These are phyloP conservation scores for Picathartes gymnocephalus DNA, from an alignment of 2,113 vertebrate species.

Conservation along the genomic window DNA sequence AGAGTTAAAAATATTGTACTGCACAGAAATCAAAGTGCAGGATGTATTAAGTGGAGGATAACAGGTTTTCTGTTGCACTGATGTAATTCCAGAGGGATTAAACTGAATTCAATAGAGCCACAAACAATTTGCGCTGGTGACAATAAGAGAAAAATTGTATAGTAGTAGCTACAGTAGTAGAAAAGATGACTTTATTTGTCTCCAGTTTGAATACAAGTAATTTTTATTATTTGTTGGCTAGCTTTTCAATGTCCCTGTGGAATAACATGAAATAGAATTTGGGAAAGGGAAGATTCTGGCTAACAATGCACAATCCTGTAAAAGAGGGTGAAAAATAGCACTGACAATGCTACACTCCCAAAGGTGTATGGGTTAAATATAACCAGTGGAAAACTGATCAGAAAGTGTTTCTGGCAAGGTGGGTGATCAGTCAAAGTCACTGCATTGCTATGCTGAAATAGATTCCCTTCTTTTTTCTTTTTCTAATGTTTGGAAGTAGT, in stretches of 20 bases:
- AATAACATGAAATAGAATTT: neutral
- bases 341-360: neutral
- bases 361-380: neutral
- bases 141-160: neutral
- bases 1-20: neutral
- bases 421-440: neutral
- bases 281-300: constrained; percentile 2
- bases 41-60: neutral
- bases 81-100: neutral
- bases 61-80: neutral
- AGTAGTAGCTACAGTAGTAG: neutral
- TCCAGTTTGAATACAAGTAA: neutral
- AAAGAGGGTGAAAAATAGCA: neutral
- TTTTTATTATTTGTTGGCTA: neutral
- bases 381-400: neutral
- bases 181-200: neutral
- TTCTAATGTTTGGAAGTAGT: neutral
- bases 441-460: neutral
- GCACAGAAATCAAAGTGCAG: neutral
- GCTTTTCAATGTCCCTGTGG: neutral
- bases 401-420: neutral
- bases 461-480: neutral
- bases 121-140: neutral
- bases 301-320: neutral
- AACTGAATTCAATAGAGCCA: neutral